phyloP scores from a whole-genome alignment of 2,113 vertebrate genomes.

The Lepus timidus region DNA sequence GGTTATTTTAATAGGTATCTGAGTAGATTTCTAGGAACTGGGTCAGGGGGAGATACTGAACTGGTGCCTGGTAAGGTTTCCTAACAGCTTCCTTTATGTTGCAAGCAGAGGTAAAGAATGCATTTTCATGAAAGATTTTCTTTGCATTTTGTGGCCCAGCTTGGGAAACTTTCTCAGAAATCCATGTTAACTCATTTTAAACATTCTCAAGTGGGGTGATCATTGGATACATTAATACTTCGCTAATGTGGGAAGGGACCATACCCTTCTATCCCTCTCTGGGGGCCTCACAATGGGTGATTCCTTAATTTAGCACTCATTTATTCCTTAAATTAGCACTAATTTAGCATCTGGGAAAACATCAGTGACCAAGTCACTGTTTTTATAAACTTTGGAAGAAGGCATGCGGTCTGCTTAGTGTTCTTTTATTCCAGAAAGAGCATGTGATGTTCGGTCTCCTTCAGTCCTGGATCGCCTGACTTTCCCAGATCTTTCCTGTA shows the following conservation, averaged over 20 bases:
- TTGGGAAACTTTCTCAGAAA: constrained; percentile 1
- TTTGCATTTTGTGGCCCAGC: not conserved
- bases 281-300: not conserved
- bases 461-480: not conserved
- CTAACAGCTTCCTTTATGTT: not conserved
- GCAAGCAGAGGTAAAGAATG: not conserved
- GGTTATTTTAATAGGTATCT: constrained; percentile 73
- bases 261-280: not conserved
- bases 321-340: not conserved
- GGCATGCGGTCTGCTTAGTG: not conserved
- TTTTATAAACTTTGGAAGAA: not conserved
- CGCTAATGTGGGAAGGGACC: not conserved
- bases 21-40: constrained; percentile 72
- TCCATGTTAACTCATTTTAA: not conserved
- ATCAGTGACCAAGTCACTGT: not conserved
- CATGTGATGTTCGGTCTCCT: not conserved
- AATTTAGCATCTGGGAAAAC: not conserved
- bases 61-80: not conserved
- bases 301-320: not conserved
- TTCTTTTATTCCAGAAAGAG: not conserved
- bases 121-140: not conserved
- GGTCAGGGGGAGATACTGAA: constrained; percentile 64
- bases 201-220: not conserved
- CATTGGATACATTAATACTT: not conserved
- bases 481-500: not conserved